Percentiles rank a stretch among this genome's conserved stretches.
These are phyloP conservation scores for Podarcis cretensis DNA, from an alignment of 2,113 vertebrate genomes.

Conservation along the genomic window DNA sequence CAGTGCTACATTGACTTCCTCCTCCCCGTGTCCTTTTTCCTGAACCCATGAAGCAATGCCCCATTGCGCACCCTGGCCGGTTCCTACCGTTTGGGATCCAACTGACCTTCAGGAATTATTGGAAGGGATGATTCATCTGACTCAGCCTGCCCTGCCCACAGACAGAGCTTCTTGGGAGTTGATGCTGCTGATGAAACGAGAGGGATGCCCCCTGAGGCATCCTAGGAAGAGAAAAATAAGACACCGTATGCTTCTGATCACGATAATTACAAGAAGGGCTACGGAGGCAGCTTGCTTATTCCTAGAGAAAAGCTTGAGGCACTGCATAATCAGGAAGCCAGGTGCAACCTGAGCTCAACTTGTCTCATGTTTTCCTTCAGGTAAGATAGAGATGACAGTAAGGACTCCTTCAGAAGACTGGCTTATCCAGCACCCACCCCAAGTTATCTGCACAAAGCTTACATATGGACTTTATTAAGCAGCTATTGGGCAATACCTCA, in stretches of 20 bases:
- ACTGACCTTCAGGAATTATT: constrained; percentile 27
- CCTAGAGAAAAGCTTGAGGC: neutral
- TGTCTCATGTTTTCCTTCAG: neutral
- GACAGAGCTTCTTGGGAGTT: constrained; percentile 5
- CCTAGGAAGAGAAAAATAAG: constrained; percentile 27
- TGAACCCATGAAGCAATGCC: neutral
- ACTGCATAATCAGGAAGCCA: neutral
- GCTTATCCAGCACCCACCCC: neutral
- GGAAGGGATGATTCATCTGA: neutral
- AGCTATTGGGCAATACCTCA: no score
- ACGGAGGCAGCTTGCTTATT: neutral
- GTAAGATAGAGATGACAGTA: neutral
- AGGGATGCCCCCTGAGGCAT: neutral
- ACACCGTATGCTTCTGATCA: neutral
- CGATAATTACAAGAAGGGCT: neutral
- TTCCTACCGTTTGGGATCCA: neutral
- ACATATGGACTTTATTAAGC: no score
- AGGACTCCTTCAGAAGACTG: neutral
- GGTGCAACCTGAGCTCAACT: neutral
- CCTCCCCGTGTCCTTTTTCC: neutral
- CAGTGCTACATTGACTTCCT: neutral
- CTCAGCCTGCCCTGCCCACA: neutral
- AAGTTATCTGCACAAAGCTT: no score
- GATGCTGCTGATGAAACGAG: neutral
- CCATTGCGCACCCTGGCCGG: neutral